Evolutionary conservation across 2,113 vertebrate genomes (phyloP), one percentile per base, ranked within the genome.

Genomic region (Antechinus stuartii): DNA sequence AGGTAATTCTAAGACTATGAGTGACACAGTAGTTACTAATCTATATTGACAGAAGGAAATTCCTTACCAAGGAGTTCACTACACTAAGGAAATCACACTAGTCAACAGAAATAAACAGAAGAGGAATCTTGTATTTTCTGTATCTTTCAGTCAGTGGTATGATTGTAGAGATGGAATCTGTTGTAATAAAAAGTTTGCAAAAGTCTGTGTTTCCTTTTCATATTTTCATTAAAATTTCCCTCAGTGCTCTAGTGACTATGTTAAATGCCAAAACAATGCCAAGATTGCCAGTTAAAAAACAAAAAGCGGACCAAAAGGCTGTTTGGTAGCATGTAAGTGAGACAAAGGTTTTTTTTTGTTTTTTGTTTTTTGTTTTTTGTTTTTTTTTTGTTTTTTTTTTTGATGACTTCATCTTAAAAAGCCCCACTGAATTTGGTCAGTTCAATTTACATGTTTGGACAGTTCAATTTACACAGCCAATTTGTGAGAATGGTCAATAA

Each of bases 331-430:
- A 54, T 30, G 90, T 47, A 92, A 14, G 89, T 52, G 26, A 95
- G 92, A 92, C 30, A 68, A 54, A 5, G 11, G 25, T 46, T 90
- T 8, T 90, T 42, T 42, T 42, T 90, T 8, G 84, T 42, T 42
- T 42, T 42, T 91, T 54, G n/a, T n/a, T n/a, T n/a, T n/a, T n/a
- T n/a, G n/a, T n/a, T n/a, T n/a, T n/a, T n/a, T n/a, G n/a, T n/a
- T n/a, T n/a, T n/a, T n/a, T n/a, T n/a, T n/a, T n/a, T n/a, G 25
- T 46, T 90, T 8, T 90, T 42, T 42, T 42, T 42, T 91, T 54
- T 35, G 93, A 92, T 55, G 25, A 76, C 54, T 61, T 92, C 53
- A 91, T 89, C 93, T 93, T 76, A 54, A 91, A 93, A 93, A 92
- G 10, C 5, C 35, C 54, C 68, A 42, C 14, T 53, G 14, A 92